phyloP scores from a whole-genome alignment of 2,888 invertebrate genomes.

The Latrodectus elegans region DNA sequence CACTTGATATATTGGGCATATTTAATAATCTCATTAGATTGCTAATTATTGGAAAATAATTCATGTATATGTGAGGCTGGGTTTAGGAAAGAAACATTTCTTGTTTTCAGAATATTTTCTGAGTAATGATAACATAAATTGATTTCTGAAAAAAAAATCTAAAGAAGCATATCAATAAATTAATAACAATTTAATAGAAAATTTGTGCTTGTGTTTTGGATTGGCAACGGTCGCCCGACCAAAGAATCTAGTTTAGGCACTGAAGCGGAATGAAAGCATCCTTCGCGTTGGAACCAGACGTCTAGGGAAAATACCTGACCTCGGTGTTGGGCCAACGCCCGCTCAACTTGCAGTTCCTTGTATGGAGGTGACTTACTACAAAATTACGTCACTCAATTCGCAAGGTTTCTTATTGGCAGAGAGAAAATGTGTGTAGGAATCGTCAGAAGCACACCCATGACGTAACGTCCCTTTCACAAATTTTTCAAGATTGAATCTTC shows the following conservation, averaged over 20 bases:
- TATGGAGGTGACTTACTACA: constrained; percentile 49
- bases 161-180: no score
- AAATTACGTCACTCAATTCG: constrained; percentile 25
- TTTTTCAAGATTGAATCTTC: not conserved
- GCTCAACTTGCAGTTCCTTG: constrained; percentile 45
- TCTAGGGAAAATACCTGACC: constrained; percentile 42
- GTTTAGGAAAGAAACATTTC: no score
- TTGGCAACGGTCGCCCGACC: not conserved
- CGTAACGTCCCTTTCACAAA: constrained; percentile 36
- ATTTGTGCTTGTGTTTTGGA: no score
- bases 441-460: constrained; percentile 52
- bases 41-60: no score
- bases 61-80: no score
- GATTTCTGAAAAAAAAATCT: no score
- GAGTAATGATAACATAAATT: no score
- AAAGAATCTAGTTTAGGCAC: not conserved
- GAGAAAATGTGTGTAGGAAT: constrained; percentile 4
- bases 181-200: no score
- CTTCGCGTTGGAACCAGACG: not conserved
- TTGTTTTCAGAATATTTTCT: no score
- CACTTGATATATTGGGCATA: no score
- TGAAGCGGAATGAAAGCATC: constrained; percentile 25
- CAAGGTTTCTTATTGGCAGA: constrained; percentile 32
- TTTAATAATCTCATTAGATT: no score
- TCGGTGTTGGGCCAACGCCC: constrained; percentile 49